Conservation (phyloP, 2,797 vertebrate species). For the Merluccius polli region DNA sequence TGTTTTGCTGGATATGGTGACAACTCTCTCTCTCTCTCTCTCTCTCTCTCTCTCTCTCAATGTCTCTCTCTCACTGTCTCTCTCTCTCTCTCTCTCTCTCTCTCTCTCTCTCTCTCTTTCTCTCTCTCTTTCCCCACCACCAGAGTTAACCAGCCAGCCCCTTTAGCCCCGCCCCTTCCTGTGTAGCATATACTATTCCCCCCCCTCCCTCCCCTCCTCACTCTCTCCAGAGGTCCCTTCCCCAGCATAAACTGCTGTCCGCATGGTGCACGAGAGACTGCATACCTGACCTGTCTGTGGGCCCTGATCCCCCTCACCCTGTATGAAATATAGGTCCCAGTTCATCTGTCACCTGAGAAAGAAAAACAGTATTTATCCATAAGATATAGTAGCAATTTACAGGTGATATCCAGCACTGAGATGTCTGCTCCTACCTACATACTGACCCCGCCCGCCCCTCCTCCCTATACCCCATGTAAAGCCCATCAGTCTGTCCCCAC, state of each 20-base stretch:
- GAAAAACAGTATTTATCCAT: neutral
- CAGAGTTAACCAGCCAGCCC: neutral
- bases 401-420: neutral
- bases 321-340: neutral
- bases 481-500: neutral
- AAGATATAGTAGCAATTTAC: neutral
- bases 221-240: constrained; percentile 5
- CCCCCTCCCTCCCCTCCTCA: neutral
- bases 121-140: neutral
- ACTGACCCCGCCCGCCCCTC: neutral
- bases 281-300: constrained; percentile 19
- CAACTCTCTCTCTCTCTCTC: neutral
- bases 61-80: neutral
- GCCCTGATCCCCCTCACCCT: constrained; percentile 5
- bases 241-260: constrained; percentile 30
- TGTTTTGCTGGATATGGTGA: neutral
- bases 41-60: constrained; percentile 12
- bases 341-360: neutral
- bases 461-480: neutral
- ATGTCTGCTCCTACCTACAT: neutral
- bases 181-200: neutral
- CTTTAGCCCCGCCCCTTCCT: neutral
- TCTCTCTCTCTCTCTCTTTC: constrained; percentile 15
- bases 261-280: constrained; percentile 38
- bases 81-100: constrained; percentile 11